Evolutionary conservation across 2,888 invertebrate species (phyloP).

Genomic region (Pachliopta kotzebuea): DNA sequence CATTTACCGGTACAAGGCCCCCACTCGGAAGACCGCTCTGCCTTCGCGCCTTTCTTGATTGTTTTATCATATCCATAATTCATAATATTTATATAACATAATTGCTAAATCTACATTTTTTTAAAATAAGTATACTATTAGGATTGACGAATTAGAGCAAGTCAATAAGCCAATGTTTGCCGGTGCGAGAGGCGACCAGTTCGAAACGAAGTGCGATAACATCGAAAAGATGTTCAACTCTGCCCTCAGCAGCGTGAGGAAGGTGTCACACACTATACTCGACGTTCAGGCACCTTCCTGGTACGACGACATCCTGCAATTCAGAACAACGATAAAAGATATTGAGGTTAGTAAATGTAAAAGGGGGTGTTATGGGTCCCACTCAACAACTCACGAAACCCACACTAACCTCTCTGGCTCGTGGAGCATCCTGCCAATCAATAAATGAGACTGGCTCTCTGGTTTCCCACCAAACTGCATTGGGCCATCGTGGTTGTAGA

Average conservation of each 20-base stretch:
- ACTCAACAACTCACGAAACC: too few relatives aligned
- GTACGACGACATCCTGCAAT: conserved; percentile 87
- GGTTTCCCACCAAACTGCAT: too few relatives aligned
- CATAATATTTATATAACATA: too few relatives aligned
- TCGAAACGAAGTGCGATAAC: conserved; percentile 83
- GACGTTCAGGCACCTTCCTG: conserved; percentile 90
- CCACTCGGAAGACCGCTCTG: too few relatives aligned
- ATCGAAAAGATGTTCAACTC: conserved; percentile 88
- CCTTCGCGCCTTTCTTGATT: too few relatives aligned
- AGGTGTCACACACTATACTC: conserved; percentile 84
- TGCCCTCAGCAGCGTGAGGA: conserved; percentile 81
- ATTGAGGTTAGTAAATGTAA: conserved; percentile 69
- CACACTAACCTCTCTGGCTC: too few relatives aligned
- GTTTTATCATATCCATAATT: too few relatives aligned
- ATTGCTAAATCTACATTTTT: not conserved
- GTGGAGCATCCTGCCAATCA: too few relatives aligned
- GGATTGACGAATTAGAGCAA: conserved; percentile 85
- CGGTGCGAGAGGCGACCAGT: conserved; percentile 85
- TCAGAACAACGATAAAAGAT: conserved; percentile 81
- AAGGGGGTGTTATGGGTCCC: too few relatives aligned
- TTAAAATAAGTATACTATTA: conserved; percentile 37
- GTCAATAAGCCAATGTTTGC: conserved; percentile 88
- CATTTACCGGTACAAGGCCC: too few relatives aligned
- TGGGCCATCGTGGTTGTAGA: too few relatives aligned
- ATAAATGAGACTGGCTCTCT: too few relatives aligned